Evolutionary conservation across 2,113 vertebrate genomes (phyloP).

Genomic region (Protobothrops mucrosquamatus): DNA sequence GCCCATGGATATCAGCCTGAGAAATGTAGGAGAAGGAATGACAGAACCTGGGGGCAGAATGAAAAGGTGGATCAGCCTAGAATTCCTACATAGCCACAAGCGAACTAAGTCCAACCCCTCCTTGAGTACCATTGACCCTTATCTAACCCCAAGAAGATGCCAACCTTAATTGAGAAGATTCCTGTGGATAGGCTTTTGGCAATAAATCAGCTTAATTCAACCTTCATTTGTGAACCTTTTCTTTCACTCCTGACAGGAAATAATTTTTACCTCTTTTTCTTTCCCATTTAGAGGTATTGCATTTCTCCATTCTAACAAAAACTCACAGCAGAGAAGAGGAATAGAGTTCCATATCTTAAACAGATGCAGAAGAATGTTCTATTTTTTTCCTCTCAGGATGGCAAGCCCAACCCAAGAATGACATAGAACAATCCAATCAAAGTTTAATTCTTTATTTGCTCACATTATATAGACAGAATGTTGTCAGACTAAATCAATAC

Average conservation of each 20-base stretch:
- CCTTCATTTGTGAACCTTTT: not conserved
- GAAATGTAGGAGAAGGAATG: not conserved
- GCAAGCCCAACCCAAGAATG: no score
- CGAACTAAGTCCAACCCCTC: not conserved
- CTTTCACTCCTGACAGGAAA: not conserved
- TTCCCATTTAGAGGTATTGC: no score
- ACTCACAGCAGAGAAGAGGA: no score
- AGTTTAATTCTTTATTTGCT: no score
- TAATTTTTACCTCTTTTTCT: not conserved
- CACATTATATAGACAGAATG: no score
- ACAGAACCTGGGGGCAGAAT: not conserved
- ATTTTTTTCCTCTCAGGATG: no score
- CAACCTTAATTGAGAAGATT: not conserved
- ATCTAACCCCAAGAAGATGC: not conserved
- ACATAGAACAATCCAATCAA: no score
- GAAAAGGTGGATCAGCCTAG: not conserved
- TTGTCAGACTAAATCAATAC: no score
- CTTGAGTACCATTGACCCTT: not conserved
- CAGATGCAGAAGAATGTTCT: no score
- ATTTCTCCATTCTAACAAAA: no score
- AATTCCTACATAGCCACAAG: not conserved
- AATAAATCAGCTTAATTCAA: not conserved
- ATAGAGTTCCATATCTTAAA: no score
- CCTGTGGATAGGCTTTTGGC: not conserved
- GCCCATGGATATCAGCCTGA: not conserved